Percentiles rank a stretch among this genome's conserved stretches.
These are phyloP conservation scores for Rhinoptilus africanus DNA, from an alignment of 2,113 vertebrate species.

Conservation along the genomic window DNA sequence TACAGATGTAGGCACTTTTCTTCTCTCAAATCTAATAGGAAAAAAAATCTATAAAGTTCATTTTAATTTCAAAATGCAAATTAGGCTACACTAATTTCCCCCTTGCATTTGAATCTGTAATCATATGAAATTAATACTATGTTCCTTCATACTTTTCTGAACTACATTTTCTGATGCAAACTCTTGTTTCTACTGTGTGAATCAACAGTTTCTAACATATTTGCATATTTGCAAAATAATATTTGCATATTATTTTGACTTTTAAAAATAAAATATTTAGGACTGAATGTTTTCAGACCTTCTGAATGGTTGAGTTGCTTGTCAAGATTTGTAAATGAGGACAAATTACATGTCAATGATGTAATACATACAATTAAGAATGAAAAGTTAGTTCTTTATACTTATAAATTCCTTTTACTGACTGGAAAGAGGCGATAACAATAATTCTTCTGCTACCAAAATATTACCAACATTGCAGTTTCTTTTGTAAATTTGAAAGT, in stretches of 20 bases:
- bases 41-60: slow-evolving; percentile 52
- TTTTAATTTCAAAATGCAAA: slow-evolving; percentile 69
- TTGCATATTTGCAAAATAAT: not conserved
- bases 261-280: slow-evolving; percentile 27
- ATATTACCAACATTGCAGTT: not conserved
- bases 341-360: not conserved
- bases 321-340: slow-evolving; percentile 13
- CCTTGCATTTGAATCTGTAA: slow-evolving; percentile 50
- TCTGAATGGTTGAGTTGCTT: not conserved
- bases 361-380: not conserved
- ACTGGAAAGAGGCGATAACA: not conserved
- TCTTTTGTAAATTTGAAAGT: not conserved
- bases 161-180: slow-evolving; percentile 32
- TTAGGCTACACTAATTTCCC: slow-evolving; percentile 34
- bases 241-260: slow-evolving; percentile 13
- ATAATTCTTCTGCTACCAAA: not conserved
- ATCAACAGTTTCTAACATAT: slow-evolving; percentile 25
- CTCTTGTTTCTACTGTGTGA: slow-evolving; percentile 29
- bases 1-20: slow-evolving; percentile 34
- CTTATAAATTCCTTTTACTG: not conserved
- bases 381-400: not conserved
- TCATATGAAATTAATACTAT: slow-evolving; percentile 41
- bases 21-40: slow-evolving; percentile 53
- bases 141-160: slow-evolving; percentile 33
- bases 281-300: not conserved